These are phyloP conservation scores for Neelides sp. DNA, from an alignment of 1,140 invertebrate species.

Conservation along the genomic window DNA sequence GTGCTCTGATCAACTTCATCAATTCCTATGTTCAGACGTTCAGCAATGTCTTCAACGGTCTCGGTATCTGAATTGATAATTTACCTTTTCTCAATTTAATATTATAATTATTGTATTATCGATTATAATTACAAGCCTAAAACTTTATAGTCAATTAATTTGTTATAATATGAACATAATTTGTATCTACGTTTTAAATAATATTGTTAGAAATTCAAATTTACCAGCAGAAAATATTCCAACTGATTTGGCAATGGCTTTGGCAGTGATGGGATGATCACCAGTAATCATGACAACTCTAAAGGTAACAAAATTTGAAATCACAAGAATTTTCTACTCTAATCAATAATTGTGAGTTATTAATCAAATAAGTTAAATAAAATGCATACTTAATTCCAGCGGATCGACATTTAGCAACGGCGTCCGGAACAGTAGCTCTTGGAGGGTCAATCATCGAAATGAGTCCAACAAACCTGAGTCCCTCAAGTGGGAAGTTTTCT, in stretches of 20 bases:
- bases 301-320: too few relatives aligned
- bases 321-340: too few relatives aligned
- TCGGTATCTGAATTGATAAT: conserved; percentile 45
- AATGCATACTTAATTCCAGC: conserved; percentile 33
- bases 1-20: conserved; percentile 42
- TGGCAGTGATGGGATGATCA: conserved; percentile 56
- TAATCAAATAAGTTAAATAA: too few relatives aligned
- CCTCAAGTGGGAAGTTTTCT: conserved; percentile 35
- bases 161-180: too few relatives aligned
- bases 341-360: too few relatives aligned
- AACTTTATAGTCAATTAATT: too few relatives aligned
- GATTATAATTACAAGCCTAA: too few relatives aligned
- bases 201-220: neutral
- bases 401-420: conserved; percentile 33
- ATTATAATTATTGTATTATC: conserved; percentile 38
- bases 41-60: conserved; percentile 57
- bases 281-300: conserved; percentile 58
- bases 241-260: conserved; percentile 52
- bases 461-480: conserved; percentile 37
- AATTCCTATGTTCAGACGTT: conserved; percentile 43
- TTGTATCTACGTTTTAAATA: neutral
- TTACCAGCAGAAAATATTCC: conserved; percentile 48
- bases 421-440: conserved; percentile 33
- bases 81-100: neutral
- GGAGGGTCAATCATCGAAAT: conserved; percentile 38